Evolutionary conservation across 2,797 vertebrate species (phyloP).

Genomic region (Anguilla marmorata): DNA sequence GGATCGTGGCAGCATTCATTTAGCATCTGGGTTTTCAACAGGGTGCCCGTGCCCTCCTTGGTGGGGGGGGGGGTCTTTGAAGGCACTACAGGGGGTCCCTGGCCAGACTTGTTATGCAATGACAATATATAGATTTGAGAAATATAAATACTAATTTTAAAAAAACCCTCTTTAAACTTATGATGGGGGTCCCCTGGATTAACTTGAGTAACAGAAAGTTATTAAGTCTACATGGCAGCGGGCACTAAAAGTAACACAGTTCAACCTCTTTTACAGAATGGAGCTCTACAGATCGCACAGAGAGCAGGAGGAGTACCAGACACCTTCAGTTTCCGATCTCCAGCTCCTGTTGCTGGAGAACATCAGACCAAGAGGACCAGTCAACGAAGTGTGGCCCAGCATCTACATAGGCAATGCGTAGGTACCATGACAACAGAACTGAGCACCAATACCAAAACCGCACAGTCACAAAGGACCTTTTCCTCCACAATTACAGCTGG

Average conservation of each 20-base stretch:
- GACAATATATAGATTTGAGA: no score
- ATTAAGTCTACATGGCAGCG: neutral
- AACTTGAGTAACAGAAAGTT: neutral
- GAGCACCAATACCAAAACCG: slow-evolving; percentile 26
- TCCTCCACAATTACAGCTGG: neutral
- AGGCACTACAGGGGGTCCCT: no score
- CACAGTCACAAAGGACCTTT: neutral
- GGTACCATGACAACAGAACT: slow-evolving; percentile 40
- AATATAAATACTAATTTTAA: no score
- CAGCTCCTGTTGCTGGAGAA: slow-evolving; percentile 74
- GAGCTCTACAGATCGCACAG: slow-evolving; percentile 55
- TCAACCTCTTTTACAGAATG: slow-evolving; percentile 54
- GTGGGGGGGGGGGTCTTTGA: no score
- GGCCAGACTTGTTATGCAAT: no score
- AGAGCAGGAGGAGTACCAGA: slow-evolving; percentile 53
- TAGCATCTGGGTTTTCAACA: no score
- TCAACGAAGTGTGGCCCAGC: slow-evolving; percentile 91
- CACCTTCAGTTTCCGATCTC: slow-evolving; percentile 78
- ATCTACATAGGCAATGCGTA: slow-evolving; percentile 88
- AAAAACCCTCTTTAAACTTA: no score
- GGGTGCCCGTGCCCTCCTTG: no score
- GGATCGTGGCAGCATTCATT: no score
- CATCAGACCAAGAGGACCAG: slow-evolving; percentile 66
- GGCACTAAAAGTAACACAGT: neutral
- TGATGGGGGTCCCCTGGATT: neutral